Evolutionary conservation across 2,888 invertebrate species (phyloP), one percentile per base, ranked within the genome.

Genomic region (Brachypalpus laphriformis): DNA sequence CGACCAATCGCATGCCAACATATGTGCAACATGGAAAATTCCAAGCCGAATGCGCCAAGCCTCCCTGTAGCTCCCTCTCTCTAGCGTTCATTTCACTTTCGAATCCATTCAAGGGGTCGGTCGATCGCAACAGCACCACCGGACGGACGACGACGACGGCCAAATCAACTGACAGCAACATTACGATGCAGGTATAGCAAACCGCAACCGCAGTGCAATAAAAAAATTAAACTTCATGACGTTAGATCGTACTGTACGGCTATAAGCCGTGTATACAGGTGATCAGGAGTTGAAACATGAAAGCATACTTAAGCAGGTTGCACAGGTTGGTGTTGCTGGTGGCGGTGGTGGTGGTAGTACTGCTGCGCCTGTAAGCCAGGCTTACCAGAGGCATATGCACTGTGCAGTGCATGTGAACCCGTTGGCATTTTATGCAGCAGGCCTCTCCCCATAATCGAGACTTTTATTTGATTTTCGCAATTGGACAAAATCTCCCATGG

Each of bases 21-120:
- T 47, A 31, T 83, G 80, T 80, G 75, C 75, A 75, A 65, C 75
- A 59, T 71, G 59, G 59, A 49, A 40, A 59, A 71, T 71, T 71
- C 40, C 71, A 71, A 71, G 28, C 40, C 59, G 25, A 59, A 47
- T 65, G 31, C 65, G 31, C 20, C 49, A 31, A 34, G 65, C 11
- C 3, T 7, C 14, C 16, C 63, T 4, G 18, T 34, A 9, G 34
- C 45, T 25, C 16, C 25, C 45, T 31, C 20, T 31, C 20, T 31
- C 20, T 18, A 11, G 78, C 22, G 47, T 16, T 65, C 76, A 57
- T 82, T 82, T 82, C 82, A 82, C 82, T 82, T 82, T 82, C 76
- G 59, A 82, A 82, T 82, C 82, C 63, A 65, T 65, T 82, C 71
- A 51, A 82, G 68, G 75, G 61, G 75, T 37, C 82, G 75, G 14